Conservation (phyloP, 2,888 invertebrate species). For the Cataglyphis altisquamis region DNA sequence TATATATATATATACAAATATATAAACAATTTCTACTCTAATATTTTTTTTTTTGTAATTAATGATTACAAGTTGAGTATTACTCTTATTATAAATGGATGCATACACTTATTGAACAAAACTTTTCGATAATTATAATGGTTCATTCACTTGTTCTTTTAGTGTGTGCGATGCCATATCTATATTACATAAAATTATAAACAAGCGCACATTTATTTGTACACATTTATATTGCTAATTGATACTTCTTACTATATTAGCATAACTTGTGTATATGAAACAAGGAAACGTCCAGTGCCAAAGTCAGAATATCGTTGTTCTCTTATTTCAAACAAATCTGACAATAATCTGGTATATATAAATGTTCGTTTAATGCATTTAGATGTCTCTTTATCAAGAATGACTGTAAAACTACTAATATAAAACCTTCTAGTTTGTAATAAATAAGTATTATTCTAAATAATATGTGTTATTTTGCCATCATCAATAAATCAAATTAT, state of each 20-base stretch:
- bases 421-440: slow-evolving; percentile 77
- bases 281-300: slow-evolving; percentile 82
- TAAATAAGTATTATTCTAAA: slow-evolving; percentile 77
- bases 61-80: slow-evolving; percentile 19
- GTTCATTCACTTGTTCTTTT: slow-evolving; percentile 49
- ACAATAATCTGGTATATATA: slow-evolving; percentile 80
- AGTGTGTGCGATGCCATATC: slow-evolving; percentile 53
- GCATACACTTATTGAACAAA: not conserved
- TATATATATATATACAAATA: not conserved
- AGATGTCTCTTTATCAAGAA: slow-evolving; percentile 74
- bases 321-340: slow-evolving; percentile 76
- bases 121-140: slow-evolving; percentile 45
- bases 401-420: slow-evolving; percentile 70
- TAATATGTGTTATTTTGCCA: slow-evolving; percentile 52
- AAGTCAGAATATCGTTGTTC: slow-evolving; percentile 78
- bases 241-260: slow-evolving; percentile 57
- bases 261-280: slow-evolving; percentile 61
- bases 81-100: slow-evolving; percentile 31
- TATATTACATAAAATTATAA: slow-evolving; percentile 56
- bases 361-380: slow-evolving; percentile 75
- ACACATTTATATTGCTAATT: slow-evolving; percentile 55
- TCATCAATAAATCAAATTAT: slow-evolving; percentile 52
- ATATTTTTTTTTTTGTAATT: slow-evolving; percentile 27
- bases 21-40: slow-evolving; percentile 37
- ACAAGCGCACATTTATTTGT: slow-evolving; percentile 64